Evolutionary conservation across 2,113 vertebrate genomes (phyloP).

Genomic region (Panthera uncia): DNA sequence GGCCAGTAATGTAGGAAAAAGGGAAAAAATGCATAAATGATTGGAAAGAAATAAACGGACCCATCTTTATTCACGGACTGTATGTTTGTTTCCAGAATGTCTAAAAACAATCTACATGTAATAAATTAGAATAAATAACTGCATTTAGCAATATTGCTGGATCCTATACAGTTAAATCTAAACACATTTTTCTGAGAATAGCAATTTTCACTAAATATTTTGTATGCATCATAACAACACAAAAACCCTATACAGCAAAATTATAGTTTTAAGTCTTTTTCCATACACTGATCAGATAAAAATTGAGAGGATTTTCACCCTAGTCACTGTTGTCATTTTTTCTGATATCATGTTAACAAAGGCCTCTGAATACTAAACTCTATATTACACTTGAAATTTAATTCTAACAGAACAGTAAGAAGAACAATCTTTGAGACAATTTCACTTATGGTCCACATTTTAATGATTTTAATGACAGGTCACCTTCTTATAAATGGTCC

Average conservation of each 20-base stretch:
- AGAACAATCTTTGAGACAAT: conserved; percentile 6
- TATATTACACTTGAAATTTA: conserved; percentile 35
- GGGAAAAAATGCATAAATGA: neutral
- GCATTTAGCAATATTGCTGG: neutral
- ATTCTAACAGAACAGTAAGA: neutral
- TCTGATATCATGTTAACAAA: neutral
- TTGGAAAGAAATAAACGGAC: neutral
- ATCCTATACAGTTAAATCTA: conserved; percentile 7
- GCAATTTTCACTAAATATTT: conserved; percentile 9
- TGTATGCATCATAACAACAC: neutral
- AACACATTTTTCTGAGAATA: neutral
- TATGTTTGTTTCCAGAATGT: neutral
- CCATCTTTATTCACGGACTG: neutral
- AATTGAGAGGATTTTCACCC: conserved; percentile 1
- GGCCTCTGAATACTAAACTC: neutral
- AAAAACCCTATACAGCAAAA: neutral
- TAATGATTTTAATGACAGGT: conserved; percentile 37
- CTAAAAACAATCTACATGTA: neutral
- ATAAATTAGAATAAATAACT: neutral
- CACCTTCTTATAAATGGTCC: neutral
- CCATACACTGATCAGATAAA: neutral
- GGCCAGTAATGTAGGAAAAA: neutral
- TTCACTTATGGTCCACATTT: neutral
- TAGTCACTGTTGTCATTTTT: conserved; percentile 16
- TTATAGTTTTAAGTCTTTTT: neutral